Evolutionary conservation across 2,113 vertebrate species (phyloP).

Genomic region (Lagopus muta): DNA sequence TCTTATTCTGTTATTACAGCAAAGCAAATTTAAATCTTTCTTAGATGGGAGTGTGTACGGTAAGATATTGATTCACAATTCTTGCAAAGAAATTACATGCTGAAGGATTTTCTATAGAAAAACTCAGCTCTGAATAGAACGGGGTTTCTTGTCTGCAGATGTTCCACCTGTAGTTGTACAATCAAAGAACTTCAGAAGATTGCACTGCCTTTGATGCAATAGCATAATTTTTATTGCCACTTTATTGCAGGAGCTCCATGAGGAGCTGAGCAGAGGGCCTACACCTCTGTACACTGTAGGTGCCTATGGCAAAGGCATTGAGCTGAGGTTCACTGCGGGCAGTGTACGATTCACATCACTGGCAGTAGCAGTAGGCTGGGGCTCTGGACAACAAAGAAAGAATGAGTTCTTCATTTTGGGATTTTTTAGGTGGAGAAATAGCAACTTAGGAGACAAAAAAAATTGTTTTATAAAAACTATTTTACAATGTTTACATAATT

Average conservation of each 20-base stretch:
- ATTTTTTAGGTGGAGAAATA: not conserved
- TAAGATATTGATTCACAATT: not conserved
- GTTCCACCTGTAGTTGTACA: not conserved
- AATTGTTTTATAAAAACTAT: not conserved
- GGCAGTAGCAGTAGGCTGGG: not conserved
- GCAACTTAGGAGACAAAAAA: not conserved
- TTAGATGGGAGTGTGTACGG: not conserved
- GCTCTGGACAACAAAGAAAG: not conserved
- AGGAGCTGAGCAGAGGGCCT: not conserved
- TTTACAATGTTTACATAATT: not conserved
- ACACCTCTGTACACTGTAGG: accelerated
- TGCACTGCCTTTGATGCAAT: not conserved
- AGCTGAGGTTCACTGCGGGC: not conserved
- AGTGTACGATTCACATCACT: not conserved
- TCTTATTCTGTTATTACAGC: not conserved
- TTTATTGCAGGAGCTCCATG: not conserved
- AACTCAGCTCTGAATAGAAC: not conserved
- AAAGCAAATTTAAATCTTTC: not conserved
- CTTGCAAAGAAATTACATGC: not conserved
- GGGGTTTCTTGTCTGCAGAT: not conserved
- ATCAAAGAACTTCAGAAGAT: not conserved
- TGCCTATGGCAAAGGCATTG: not conserved
- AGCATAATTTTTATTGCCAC: not conserved
- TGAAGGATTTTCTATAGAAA: not conserved
- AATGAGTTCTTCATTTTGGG: not conserved